Evolutionary conservation across 2,888 invertebrate species (phyloP).

Genomic region (Stratiomys singularior): DNA sequence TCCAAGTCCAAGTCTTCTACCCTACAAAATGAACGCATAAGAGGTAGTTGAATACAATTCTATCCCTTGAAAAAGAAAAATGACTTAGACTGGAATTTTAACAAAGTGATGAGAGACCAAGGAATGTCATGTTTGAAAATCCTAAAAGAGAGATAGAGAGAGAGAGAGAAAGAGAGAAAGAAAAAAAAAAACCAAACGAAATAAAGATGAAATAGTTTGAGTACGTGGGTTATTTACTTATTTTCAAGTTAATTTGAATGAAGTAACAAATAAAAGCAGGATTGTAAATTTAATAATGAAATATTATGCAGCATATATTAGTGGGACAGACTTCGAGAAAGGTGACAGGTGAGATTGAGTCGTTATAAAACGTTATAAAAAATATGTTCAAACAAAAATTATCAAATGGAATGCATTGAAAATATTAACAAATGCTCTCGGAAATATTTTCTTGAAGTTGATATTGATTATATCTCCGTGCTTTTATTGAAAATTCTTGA

Average conservation of each 20-base stretch:
- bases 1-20: not conserved
- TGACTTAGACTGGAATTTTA: conserved; percentile 32
- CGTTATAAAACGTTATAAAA: no score
- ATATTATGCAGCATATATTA: no score
- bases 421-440: no score
- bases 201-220: not conserved
- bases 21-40: not conserved
- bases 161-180: not conserved
- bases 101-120: conserved; percentile 11
- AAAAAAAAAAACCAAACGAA: not conserved
- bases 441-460: no score
- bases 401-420: no score
- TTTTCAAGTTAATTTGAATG: conserved; percentile 50
- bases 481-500: no score
- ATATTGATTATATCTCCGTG: no score
- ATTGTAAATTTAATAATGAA: no score
- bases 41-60: not conserved
- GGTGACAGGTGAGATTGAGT: no score
- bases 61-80: conserved; percentile 40
- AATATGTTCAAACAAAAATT: no score
- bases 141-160: no score
- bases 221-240: conserved; percentile 48
- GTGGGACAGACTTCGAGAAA: no score
- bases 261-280: conserved; percentile 13
- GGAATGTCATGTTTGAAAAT: conserved; percentile 22